These are phyloP conservation scores for Monochamus alternatus DNA, from an alignment of 2,888 invertebrate species.

Conservation along the genomic window DNA sequence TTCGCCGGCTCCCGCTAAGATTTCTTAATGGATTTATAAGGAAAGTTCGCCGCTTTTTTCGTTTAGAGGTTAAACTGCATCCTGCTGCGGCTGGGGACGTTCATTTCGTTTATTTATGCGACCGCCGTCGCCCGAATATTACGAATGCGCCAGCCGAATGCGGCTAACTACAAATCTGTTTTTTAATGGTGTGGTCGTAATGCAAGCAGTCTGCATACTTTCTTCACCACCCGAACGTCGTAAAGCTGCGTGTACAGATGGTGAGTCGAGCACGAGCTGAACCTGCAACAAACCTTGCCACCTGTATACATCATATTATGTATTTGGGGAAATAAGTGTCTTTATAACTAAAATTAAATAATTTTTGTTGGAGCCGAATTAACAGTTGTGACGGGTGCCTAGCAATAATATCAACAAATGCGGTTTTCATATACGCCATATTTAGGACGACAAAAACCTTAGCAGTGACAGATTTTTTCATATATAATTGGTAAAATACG, in stretches of 20 bases:
- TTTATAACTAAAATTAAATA: too few species aligned
- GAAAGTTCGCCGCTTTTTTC: slow-evolving; percentile 45
- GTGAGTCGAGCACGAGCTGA: too few species aligned
- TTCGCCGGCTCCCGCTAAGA: slow-evolving; percentile 46
- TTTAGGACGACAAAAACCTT: too few species aligned
- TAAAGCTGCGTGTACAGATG: neutral
- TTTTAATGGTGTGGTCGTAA: neutral
- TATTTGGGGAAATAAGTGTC: too few species aligned
- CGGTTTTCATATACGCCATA: too few species aligned
- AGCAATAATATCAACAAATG: too few species aligned
- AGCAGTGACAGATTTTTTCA: too few species aligned
- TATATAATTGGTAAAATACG: too few species aligned
- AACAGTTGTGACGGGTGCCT: too few species aligned
- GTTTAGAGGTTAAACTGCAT: slow-evolving; percentile 23
- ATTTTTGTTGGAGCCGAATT: too few species aligned
- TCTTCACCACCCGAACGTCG: neutral
- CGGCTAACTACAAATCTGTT: slow-evolving; percentile 17
- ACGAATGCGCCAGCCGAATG: slow-evolving; percentile 30
- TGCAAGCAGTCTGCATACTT: neutral
- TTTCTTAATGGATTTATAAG: slow-evolving; percentile 59
- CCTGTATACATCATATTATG: too few species aligned
- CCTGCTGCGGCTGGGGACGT: slow-evolving; percentile 30
- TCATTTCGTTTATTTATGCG: slow-evolving; percentile 31
- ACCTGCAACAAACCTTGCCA: too few species aligned
- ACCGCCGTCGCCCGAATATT: slow-evolving; percentile 20